Evolutionary conservation across 2,797 vertebrate genomes (phyloP), one percentile per base, ranked within the genome.

Genomic region (Nyctibius grandis): DNA sequence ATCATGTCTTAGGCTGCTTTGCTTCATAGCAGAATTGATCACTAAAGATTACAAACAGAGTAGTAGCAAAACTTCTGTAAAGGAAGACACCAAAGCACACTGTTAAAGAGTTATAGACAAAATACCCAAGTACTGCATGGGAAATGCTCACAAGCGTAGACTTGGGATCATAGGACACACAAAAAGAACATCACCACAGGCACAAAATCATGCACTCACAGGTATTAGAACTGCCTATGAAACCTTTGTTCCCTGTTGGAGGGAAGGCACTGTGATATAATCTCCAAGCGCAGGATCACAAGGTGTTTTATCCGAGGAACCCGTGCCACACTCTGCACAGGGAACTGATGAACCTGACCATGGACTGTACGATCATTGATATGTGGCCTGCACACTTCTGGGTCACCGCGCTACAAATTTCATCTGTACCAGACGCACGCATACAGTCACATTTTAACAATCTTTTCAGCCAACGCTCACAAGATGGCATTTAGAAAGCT

Each of bases 11-110:
- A 94, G 87, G 73, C 45, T 47, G 79, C 90, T 96, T 95, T 95
- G 86, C 95, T 96, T 91, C 91, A 54, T 7, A 67, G 86, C 56
- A 84, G 74, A 96, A 91, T 38, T 42, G 86, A 96, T 96, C 36
- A 7, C 68, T 82, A 67, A 92, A 87, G 87, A 96, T 95, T 95
- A 94, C 48, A 83, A 93, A 91, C 42, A 45, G 22, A 95, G 82
- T 25, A 61, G 65, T 21, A 78, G 51, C 53, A 78, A 18, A 89
- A 78, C 44, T 67, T 94, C 79, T 81, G 64, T 73, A 83, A 89
- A 78, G 38, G 28, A 82, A 74, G 72, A 91, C 83, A 96, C 80
- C 96, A 92, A 93, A 95, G 72, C 53, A 63, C 64, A 87, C 44
- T 94, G 74, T 92, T 92, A 45, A 56, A 86, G 44, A 92, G 45